Evolutionary conservation across 2,888 invertebrate species (phyloP), one percentile per base, ranked within the genome.

Genomic region (Tenodera sinensis): DNA sequence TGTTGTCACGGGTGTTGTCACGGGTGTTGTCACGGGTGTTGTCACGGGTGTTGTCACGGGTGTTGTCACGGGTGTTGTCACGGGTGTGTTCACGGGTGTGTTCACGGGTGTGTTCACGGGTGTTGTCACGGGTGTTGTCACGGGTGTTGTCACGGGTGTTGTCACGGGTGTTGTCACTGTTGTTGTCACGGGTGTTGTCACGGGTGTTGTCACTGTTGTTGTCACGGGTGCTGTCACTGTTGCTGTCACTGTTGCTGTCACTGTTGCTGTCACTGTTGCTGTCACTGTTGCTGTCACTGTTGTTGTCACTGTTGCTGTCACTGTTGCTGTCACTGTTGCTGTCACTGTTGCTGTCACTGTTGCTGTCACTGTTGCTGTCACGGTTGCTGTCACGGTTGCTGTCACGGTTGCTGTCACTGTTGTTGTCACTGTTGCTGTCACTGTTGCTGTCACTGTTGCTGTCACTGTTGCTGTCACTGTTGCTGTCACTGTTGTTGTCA

Each of bases 201-300:
- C n/a, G n/a, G n/a, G n/a, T n/a, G n/a, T n/a, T n/a, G n/a, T n/a
- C n/a, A n/a, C n/a, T n/a, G n/a, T n/a, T n/a, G n/a, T n/a, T n/a
- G n/a, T n/a, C n/a, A n/a, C n/a, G n/a, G n/a, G n/a, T 82, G 71
- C 30, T 86, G 54, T 14, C 87, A 47, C 28, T 89, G 82, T 3
- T 28, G 82, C 28, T 88, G 83, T 20, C 88, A 83, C 28, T 88
- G 83, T 54, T 83, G 82, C 28, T 88, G 83, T 20, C 88, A 20
- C 84, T 28, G 27, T 84, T 27, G 15, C 84, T 84, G 27, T 84
- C 84, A 20, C 84, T 84, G 27, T 87, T 71, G n/a, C 87, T 87
- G 54, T 87, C 87, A 20, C 87, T 87, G 54, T 86, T 82, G 15
- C 89, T 87, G 20, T 86, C 86, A 9, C 86, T 87, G 81, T 86